Conservation (phyloP, 2,888 invertebrate genomes). For the Portevinia maculata region DNA sequence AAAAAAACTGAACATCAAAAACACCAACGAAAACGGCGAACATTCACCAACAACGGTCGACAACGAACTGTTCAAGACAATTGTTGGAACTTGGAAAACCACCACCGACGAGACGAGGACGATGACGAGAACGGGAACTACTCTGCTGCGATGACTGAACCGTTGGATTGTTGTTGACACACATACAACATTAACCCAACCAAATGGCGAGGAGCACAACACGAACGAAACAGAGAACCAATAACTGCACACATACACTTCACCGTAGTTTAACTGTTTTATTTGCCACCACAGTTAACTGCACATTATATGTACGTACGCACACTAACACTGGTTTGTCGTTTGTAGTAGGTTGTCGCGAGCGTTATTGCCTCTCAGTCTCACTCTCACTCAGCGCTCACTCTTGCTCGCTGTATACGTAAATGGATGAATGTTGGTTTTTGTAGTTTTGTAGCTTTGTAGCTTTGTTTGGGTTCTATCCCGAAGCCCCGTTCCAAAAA, state of each 20-base stretch:
- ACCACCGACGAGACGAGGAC: conserved; percentile 1
- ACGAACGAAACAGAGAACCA: conserved; percentile 1
- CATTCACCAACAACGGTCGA: conserved; percentile 66
- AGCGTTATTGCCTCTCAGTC: conserved; percentile 51
- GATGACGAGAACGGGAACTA: conserved; percentile 21
- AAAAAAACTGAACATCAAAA: conserved; percentile 16
- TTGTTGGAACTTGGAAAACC: conserved; percentile 44
- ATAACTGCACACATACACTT: conserved; percentile 57
- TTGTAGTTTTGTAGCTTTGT: conserved; percentile 48
- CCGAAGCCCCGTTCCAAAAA: conserved; percentile 1
- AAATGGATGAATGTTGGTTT: not conserved
- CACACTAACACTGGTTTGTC: conserved; percentile 64
- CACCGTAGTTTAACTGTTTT: conserved; percentile 62
- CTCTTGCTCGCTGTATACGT: not conserved
- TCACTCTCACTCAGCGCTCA: too few relatives aligned
- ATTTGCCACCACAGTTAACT: conserved; percentile 28
- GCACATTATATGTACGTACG: conserved; percentile 30
- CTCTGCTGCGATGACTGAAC: conserved; percentile 48
- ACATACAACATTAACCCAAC: conserved; percentile 8
- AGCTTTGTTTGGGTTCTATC: conserved; percentile 23
- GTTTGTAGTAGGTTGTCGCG: conserved; percentile 52
- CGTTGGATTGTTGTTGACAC: conserved; percentile 62
- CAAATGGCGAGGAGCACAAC: conserved; percentile 28
- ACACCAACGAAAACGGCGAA: conserved; percentile 57
- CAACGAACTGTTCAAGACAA: conserved; percentile 55